Evolutionary conservation across 2,888 invertebrate species (phyloP).

Genomic region (Bursaphelenchus okinawaensis): DNA sequence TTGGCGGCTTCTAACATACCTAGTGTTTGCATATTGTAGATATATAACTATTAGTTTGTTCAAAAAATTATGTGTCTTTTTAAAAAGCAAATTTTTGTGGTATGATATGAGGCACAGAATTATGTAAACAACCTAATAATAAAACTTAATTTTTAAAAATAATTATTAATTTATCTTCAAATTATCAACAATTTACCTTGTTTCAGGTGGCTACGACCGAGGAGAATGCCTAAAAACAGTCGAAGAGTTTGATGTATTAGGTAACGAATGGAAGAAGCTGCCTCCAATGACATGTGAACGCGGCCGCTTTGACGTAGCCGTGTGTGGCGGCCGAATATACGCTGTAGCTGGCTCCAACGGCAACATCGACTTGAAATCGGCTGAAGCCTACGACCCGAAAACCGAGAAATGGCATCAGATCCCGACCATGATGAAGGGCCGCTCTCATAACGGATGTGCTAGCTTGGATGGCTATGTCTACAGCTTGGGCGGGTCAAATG

Average conservation of each 20-base stretch:
- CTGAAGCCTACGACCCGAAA: slow-evolving; percentile 66
- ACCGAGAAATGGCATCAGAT: slow-evolving; percentile 60
- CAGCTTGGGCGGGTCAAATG: slow-evolving; percentile 76
- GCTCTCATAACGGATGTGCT: slow-evolving; percentile 62
- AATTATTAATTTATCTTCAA: no score
- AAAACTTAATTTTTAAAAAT: no score
- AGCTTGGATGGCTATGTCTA: slow-evolving; percentile 68
- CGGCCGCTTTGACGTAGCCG: slow-evolving; percentile 74
- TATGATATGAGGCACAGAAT: no score
- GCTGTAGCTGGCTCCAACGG: slow-evolving; percentile 78
- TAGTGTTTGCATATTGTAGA: no score
- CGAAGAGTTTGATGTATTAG: slow-evolving; percentile 67
- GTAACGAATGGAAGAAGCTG: slow-evolving; percentile 69
- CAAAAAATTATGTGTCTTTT: no score
- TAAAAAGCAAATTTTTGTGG: no score
- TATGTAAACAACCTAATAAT: no score
- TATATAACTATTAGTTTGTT: no score
- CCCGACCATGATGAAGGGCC: slow-evolving; percentile 30
- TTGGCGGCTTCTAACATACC: no score
- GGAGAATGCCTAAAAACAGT: slow-evolving; percentile 73
- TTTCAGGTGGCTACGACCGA: slow-evolving; percentile 73
- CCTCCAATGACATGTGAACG: slow-evolving; percentile 72
- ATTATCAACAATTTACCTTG: neutral
- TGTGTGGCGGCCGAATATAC: slow-evolving; percentile 63
- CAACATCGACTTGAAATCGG: slow-evolving; percentile 71